Evolutionary conservation across 1,140 invertebrate genomes (phyloP).

Genomic region (Heterodera carotae): DNA sequence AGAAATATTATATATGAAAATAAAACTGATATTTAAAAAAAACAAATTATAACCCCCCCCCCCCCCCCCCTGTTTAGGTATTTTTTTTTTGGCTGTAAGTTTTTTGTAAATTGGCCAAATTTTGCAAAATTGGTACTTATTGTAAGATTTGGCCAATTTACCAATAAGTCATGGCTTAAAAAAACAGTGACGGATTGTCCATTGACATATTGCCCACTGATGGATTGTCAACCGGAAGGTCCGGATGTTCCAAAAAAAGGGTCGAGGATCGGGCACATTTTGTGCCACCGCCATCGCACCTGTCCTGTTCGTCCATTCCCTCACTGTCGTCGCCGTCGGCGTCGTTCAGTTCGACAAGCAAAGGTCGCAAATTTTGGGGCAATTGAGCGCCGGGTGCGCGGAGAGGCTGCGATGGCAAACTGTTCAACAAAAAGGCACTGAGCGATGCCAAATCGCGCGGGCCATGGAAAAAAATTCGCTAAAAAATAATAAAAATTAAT

Average conservation of each 20-base stretch:
- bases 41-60: too few species aligned
- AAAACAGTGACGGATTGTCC: too few species aligned
- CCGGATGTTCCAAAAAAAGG: too few species aligned
- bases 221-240: too few species aligned
- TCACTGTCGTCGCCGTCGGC: slow-evolving; percentile 8
- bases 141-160: too few species aligned
- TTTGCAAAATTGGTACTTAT: not conserved
- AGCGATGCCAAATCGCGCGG: slow-evolving; percentile 51
- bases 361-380: slow-evolving; percentile 12
- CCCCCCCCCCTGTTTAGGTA: too few species aligned
- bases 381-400: not conserved
- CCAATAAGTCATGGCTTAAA: too few species aligned
- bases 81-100: not conserved
- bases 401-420: slow-evolving; percentile 8
- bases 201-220: too few species aligned
- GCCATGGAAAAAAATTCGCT: slow-evolving; percentile 58
- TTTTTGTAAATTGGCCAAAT: not conserved
- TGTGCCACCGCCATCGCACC: too few species aligned
- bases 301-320: slow-evolving; percentile 10
- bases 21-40: too few species aligned
- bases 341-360: slow-evolving; percentile 49
- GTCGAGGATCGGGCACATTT: too few species aligned
- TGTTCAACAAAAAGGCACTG: slow-evolving; percentile 52
- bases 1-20: too few species aligned
- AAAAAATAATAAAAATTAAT: not conserved